phyloP scores from a whole-genome alignment of 1,140 invertebrate species.

The Agraylea sexmaculata region DNA sequence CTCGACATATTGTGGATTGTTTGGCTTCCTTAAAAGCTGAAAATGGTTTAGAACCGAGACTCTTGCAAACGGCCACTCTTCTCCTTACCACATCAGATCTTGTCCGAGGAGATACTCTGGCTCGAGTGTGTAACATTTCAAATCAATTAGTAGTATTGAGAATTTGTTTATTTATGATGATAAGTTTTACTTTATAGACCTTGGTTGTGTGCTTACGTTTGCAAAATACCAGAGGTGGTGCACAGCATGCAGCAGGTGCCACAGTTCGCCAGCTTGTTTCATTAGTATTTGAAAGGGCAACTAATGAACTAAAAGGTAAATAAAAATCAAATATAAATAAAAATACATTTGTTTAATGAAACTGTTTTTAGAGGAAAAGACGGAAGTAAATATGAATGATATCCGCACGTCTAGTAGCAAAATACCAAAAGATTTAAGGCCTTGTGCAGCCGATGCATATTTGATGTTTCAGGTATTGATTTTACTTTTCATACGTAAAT shows the following conservation, averaged over 20 bases:
- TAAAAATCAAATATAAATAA: no score
- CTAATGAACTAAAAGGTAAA: slow-evolving; percentile 18
- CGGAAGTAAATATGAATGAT: slow-evolving; percentile 61
- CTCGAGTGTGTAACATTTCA: slow-evolving; percentile 57
- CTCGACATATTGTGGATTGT: slow-evolving; percentile 83
- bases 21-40: slow-evolving; percentile 88
- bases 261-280: slow-evolving; percentile 94
- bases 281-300: slow-evolving; percentile 88
- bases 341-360: background rate
- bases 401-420: slow-evolving; percentile 63
- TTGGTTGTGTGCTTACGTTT: slow-evolving; percentile 91
- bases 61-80: slow-evolving; percentile 90
- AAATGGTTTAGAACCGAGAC: slow-evolving; percentile 88
- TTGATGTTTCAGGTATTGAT: slow-evolving; percentile 76
- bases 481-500: no score
- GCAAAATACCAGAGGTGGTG: slow-evolving; percentile 53
- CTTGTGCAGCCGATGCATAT: slow-evolving; percentile 90
- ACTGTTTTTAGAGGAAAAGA: slow-evolving; percentile 13
- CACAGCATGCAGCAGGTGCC: slow-evolving; percentile 93
- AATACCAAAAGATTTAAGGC: slow-evolving; percentile 68
- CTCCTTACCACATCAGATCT: slow-evolving; percentile 87
- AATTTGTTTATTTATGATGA: slow-evolving; percentile 8
- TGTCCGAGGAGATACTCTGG: slow-evolving; percentile 85
- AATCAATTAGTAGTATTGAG: no score
- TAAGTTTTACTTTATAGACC: slow-evolving; percentile 50